phyloP scores from a whole-genome alignment of 2,797 vertebrate species.

The Myotis pilosus region DNA sequence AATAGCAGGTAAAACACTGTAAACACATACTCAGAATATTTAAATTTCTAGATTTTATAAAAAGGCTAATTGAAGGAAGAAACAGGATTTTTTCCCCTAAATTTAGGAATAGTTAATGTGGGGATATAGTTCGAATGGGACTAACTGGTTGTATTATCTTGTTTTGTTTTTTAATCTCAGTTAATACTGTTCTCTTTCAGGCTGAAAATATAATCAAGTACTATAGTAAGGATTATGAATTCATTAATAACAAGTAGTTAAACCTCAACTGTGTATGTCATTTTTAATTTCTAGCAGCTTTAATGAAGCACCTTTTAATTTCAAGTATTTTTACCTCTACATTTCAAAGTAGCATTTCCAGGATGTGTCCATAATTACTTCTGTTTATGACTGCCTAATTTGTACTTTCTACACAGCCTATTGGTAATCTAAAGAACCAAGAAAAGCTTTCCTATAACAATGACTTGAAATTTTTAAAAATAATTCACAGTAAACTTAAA shows the following conservation, averaged over 20 bases:
- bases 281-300: background rate
- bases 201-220: constrained; percentile 38
- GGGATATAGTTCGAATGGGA: background rate
- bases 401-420: constrained; percentile 58
- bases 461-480: constrained; percentile 40
- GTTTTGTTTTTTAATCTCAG: constrained; percentile 52
- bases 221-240: background rate
- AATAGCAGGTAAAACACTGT: background rate
- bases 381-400: background rate
- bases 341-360: constrained; percentile 51
- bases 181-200: constrained; percentile 9
- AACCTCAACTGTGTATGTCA: background rate
- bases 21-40: background rate
- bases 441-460: constrained; percentile 1
- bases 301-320: constrained; percentile 39
- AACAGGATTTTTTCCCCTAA: background rate
- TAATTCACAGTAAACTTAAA: background rate
- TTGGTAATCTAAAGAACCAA: fast-evolving
- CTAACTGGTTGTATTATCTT: background rate
- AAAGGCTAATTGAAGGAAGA: background rate
- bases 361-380: constrained; percentile 30
- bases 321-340: background rate
- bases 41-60: background rate
- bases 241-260: background rate
- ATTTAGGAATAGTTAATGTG: background rate